Evolutionary conservation across 2,797 vertebrate species (phyloP), one percentile per base, ranked within the genome.

Genomic region (Acomys russatus): DNA sequence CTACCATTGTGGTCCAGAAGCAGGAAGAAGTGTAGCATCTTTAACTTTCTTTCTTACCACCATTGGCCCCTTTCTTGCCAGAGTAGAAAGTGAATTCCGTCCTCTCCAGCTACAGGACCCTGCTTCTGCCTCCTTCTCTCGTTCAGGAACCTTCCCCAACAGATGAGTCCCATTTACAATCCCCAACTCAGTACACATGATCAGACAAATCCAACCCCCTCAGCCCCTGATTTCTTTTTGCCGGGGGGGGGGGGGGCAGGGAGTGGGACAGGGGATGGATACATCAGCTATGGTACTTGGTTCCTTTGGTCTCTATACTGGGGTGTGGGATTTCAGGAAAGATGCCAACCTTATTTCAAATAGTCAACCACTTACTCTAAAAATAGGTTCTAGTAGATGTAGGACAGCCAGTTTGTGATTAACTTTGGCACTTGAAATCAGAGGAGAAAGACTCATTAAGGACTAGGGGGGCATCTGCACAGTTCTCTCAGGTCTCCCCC

Each of bases 341-440:
- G 86, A 94, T 66, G 97, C 97, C 97, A 97, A 94, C 71, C 97
- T 91, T 97, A 92, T 96, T 98, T 96, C 96, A 96, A 94, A 96
- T 77, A 74, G 74, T 94, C 90, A 94, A 92, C 94, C 96, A 78
- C 96, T 92, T 91, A n/a, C 59, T 25, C 96, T 85, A 12, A 97
- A 97, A 97, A 97, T 94, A 97, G 97, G 84, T 79, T 25, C 85
- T 8, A 22, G 94, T 91, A 33, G 92, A 88, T 70, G 51, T 49
- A 84, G 92, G 93, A 94, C 23, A 83, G 54, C 74, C 76, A 61
- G 49, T 73, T 84, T 74, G 70, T 97, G 94, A 98, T 98, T 98
- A 95, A 94, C 71, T 49, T 70, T 97, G 95, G 96, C 89, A 79
- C 92, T 91, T 77, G 77, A 77, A 97, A 95, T 96, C 92, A 91